Base-by-base conservation (phyloP, 2,888 invertebrate species). In the Apodemia arnacis region DNA sequence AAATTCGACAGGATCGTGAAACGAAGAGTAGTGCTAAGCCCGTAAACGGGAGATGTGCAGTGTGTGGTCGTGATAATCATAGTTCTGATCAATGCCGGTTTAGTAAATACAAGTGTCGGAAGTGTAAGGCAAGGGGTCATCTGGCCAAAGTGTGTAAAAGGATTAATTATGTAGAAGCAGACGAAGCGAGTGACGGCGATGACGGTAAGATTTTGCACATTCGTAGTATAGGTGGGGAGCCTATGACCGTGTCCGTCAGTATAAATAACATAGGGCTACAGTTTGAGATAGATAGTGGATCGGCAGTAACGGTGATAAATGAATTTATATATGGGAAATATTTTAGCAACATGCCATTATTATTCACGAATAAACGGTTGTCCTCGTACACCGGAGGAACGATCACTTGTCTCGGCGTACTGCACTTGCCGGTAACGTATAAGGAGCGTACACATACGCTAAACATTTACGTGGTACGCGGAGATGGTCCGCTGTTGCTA, bases 211-310 rank as follows among this genome's bases (percentile, higher is more conserved):
- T 75, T 3, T 49, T 75, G 7, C 24, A 24, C 1, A 75, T 75
- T 27, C 74, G 74, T 31, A 49, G 27, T 15, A 10, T 49, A 49
- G 49, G 27, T 44, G 82, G 85, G 2, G 21, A 80, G 31, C 85
- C 85, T 59, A 82, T 85, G 85, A 76, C 80, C 18, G 80, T 76
- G 41, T 18, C 21, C n/a, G 75, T 85, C 31, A 5, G 15, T 15
- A 13, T 82, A n/a, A 13, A 59, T 8, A 69, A 54, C 8, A 15
- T 82, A 59, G 5, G 31, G 3, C 18, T 82, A 34, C 27, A 31
- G 31, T 31, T 31, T 31, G 31, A 31, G 6, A 31, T 31, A 38
- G 38, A 38, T 11, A 38, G 38, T 38, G 38, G 38, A 11, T 38
- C 38, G 11, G 38, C 38, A 38, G 38, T 38, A 38, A 38, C 38